Percentiles rank a stretch among this genome's conserved stretches.
Evolutionary conservation across 2,888 invertebrate species (phyloP).

Genomic region (Dusona sp.): DNA sequence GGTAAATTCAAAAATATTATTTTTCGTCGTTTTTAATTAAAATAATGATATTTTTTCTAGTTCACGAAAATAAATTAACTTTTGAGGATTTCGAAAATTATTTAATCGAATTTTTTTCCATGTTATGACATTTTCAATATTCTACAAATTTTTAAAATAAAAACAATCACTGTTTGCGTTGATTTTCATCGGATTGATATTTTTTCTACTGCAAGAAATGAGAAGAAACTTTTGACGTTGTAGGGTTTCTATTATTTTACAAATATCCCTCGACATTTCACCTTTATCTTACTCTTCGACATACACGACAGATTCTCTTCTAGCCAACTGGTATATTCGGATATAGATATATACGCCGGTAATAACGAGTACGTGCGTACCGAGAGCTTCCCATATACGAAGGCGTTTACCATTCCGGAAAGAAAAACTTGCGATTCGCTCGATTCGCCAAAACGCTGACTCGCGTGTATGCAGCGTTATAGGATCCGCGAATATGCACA

Average conservation of each 20-base stretch:
- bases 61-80: no score
- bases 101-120: no score
- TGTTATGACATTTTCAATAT: no score
- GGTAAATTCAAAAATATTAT: neutral
- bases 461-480: slow-evolving; percentile 21
- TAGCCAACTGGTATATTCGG: neutral
- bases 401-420: slow-evolving; percentile 52
- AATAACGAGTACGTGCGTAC: slow-evolving; percentile 58
- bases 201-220: neutral
- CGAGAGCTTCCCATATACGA: slow-evolving; percentile 21
- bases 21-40: neutral
- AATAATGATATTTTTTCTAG: no score
- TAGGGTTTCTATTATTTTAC: slow-evolving; percentile 18
- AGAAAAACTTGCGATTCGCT: slow-evolving; percentile 46
- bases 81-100: no score
- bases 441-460: slow-evolving; percentile 60
- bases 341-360: neutral
- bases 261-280: slow-evolving; percentile 31
- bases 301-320: slow-evolving; percentile 8
- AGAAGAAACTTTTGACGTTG: neutral
- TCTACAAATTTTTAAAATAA: no score
- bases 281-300: slow-evolving; percentile 9
- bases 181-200: no score
- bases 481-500: slow-evolving; percentile 30
- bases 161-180: no score